These are phyloP conservation scores for Drosophila prolongata DNA, from an alignment of 2,888 invertebrate genomes.

Conservation along the genomic window DNA sequence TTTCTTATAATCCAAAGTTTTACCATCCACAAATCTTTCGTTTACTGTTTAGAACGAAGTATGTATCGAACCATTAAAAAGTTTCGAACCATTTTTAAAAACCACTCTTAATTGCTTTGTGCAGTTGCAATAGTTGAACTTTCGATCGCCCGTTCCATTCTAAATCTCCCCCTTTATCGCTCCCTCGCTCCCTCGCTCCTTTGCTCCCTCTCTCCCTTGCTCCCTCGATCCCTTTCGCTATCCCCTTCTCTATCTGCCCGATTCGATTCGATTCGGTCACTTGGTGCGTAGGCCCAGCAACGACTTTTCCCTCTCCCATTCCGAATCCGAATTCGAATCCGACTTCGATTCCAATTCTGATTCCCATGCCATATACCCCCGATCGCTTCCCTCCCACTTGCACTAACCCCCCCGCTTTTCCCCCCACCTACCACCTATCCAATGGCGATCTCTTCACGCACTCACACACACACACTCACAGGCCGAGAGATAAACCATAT, in stretches of 20 bases:
- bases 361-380: background rate
- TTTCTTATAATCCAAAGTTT: no score
- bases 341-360: slow-evolving; percentile 9
- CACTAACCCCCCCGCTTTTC: slow-evolving; percentile 12
- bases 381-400: slow-evolving; percentile 4
- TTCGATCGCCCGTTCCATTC: slow-evolving; percentile 43
- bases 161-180: background rate
- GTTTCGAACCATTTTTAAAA: no score
- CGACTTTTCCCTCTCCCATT: slow-evolving; percentile 11
- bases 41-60: no score
- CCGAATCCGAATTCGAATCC: slow-evolving; percentile 8
- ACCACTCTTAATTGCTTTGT: background rate
- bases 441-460: slow-evolving; percentile 62
- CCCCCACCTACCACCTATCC: slow-evolving; percentile 47
- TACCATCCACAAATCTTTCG: no score
- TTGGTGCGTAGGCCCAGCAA: slow-evolving; percentile 63
- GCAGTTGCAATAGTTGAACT: slow-evolving; percentile 22
- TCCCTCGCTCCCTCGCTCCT: background rate
- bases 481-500: slow-evolving; percentile 8
- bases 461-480: slow-evolving; percentile 10
- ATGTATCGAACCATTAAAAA: no score
- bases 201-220: background rate
- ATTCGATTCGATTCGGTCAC: slow-evolving; percentile 26
- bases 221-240: background rate
- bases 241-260: slow-evolving; percentile 1